Evolutionary conservation across 53 echinoderm and acorn worm genomes (phyloP).

Genomic region (Holothuria scabra): DNA sequence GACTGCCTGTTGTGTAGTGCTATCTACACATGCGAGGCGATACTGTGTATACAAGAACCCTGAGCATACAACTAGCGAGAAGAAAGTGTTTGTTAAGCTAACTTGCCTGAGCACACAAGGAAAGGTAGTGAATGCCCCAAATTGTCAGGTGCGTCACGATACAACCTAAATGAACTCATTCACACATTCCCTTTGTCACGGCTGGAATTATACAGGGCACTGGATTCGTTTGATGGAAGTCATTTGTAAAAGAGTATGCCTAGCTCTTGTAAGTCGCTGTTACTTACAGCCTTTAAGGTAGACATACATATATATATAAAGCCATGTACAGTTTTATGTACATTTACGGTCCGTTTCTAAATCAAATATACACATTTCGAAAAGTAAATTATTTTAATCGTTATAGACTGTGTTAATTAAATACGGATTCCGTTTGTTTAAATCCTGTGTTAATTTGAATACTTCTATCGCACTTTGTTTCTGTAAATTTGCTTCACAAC

Average conservation of each 20-base stretch:
- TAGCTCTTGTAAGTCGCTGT: too few relatives aligned
- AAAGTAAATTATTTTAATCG: slow-evolving; percentile 41
- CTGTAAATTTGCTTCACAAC: slow-evolving; percentile 20
- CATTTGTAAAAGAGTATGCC: too few relatives aligned
- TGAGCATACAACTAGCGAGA: slow-evolving; percentile 25
- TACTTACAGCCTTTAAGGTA: too few relatives aligned
- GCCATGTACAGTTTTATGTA: slow-evolving; percentile 3
- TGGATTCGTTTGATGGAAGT: too few relatives aligned
- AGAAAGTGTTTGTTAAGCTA: slow-evolving; percentile 42
- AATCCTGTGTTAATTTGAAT: slow-evolving; percentile 40
- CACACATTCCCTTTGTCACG: slow-evolving; percentile 22
- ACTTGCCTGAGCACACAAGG: slow-evolving; percentile 34
- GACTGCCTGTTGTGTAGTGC: slow-evolving; percentile 5
- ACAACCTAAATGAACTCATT: slow-evolving; percentile 12
- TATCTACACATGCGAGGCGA: slow-evolving; percentile 13
- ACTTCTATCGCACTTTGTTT: slow-evolving; percentile 29
- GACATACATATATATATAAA: too few relatives aligned
- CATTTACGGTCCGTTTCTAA: slow-evolving; percentile 10
- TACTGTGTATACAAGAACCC: slow-evolving; percentile 19
- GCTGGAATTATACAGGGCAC: too few relatives aligned
- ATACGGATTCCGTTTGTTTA: slow-evolving; percentile 30
- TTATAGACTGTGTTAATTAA: slow-evolving; percentile 34
- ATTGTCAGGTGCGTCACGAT: slow-evolving; percentile 32
- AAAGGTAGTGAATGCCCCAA: slow-evolving; percentile 10
- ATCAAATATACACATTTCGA: slow-evolving; percentile 33